Percentiles rank a stretch among this genome's conserved stretches.
These are phyloP conservation scores for Mesochorus sp. DNA, from an alignment of 2,888 invertebrate genomes.

Conservation along the genomic window DNA sequence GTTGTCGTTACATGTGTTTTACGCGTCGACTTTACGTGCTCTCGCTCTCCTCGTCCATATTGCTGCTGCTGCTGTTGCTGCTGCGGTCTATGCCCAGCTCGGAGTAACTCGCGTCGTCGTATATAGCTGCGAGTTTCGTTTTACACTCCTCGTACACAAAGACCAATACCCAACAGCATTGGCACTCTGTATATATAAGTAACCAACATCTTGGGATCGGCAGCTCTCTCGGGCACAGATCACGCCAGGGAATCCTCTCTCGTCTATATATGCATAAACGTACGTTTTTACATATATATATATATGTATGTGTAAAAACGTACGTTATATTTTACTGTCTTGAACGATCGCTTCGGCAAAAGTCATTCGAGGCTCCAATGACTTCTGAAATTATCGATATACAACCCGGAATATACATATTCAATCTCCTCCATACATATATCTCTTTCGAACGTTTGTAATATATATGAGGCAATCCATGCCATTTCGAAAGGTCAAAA, in stretches of 20 bases:
- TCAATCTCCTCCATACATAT: too few relatives aligned
- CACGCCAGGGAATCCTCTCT: not conserved
- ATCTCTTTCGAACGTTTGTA: too few relatives aligned
- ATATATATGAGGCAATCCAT: too few relatives aligned
- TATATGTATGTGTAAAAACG: too few relatives aligned
- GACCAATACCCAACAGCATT: conserved; percentile 37
- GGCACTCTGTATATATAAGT: not conserved
- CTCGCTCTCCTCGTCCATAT: conserved; percentile 25
- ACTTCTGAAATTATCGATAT: conserved; percentile 44
- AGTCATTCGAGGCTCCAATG: conserved; percentile 39
- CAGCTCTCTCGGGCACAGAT: not conserved
- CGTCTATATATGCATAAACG: too few relatives aligned
- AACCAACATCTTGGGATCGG: conserved; percentile 34
- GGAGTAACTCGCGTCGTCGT: conserved; percentile 6
- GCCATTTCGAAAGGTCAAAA: too few relatives aligned
- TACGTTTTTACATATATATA: too few relatives aligned
- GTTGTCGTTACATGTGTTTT: conserved; percentile 60
- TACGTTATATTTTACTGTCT: conserved; percentile 37
- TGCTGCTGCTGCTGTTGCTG: too few relatives aligned
- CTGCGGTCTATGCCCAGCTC: conserved; percentile 1
- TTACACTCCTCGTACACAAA: conserved; percentile 24
- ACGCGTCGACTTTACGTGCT: conserved; percentile 57
- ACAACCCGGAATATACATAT: not conserved
- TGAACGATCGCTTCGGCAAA: not conserved
- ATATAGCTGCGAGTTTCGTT: conserved; percentile 6